Evolutionary conservation across 2,888 invertebrate species (phyloP).

Genomic region (Caenorhabditis sulstoni): DNA sequence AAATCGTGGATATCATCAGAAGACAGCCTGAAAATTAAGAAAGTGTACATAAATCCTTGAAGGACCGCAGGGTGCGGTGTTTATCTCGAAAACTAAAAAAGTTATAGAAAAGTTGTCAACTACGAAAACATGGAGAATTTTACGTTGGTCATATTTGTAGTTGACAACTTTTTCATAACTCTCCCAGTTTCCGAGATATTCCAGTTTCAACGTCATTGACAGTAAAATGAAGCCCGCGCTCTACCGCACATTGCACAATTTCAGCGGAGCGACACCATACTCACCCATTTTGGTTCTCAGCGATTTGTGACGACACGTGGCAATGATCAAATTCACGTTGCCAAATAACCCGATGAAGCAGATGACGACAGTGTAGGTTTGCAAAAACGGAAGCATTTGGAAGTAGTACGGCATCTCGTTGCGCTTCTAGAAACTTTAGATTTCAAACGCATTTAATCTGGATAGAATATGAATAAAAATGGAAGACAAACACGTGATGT

Average conservation of each 20-base stretch:
- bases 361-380: constrained; percentile 46
- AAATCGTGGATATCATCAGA: constrained; percentile 49
- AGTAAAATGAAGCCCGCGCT: no score
- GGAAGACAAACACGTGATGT: not conserved
- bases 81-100: no score
- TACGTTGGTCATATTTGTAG: no score
- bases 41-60: not conserved
- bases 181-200: no score
- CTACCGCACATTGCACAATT: no score
- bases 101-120: no score
- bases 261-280: not conserved
- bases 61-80: no score
- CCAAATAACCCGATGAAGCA: constrained; percentile 52
- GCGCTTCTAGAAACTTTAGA: no score
- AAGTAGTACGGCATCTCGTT: constrained; percentile 50
- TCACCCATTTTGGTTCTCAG: constrained; percentile 55
- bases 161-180: no score
- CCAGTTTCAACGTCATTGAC: no score
- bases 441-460: not conserved
- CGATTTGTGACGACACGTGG: constrained; percentile 45
- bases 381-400: constrained; percentile 34
- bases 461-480: constrained; percentile 6
- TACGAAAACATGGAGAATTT: no score
- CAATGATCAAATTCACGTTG: constrained; percentile 51
- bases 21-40: constrained; percentile 41